Conservation (phyloP, 2,888 invertebrate species). For the Drosophila nr. perissopoda region DNA sequence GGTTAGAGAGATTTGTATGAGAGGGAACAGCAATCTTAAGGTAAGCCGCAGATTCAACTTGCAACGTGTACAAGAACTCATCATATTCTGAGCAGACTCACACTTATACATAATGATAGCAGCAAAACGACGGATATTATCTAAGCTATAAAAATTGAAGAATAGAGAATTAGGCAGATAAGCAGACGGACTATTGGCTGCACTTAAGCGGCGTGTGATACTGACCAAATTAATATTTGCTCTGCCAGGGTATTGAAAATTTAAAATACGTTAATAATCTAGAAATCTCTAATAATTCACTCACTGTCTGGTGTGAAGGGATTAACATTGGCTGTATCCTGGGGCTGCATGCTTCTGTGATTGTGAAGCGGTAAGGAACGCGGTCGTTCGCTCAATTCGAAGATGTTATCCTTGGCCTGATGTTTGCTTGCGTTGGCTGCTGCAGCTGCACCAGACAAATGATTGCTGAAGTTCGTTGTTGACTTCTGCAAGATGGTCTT, state of each 20-base stretch:
- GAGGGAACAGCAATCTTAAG: not conserved
- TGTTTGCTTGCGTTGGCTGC: constrained; percentile 51
- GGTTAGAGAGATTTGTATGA: not conserved
- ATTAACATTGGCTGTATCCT: constrained; percentile 90
- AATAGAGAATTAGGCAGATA: not conserved
- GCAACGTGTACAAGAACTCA: not conserved
- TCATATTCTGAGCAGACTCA: not conserved
- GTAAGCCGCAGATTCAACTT: not conserved
- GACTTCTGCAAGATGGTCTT: constrained; percentile 89
- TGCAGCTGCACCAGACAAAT: constrained; percentile 75
- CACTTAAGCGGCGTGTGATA: not conserved
- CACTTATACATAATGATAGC: not conserved
- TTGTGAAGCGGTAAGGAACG: constrained; percentile 84
- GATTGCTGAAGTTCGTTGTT: constrained; percentile 86
- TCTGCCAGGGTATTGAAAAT: not conserved
- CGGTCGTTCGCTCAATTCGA: constrained; percentile 80
- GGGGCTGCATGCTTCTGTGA: constrained; percentile 74
- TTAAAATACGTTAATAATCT: not conserved
- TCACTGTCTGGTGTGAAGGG: constrained; percentile 93
- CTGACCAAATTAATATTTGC: not conserved
- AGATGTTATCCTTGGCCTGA: constrained; percentile 48
- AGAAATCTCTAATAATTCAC: constrained; percentile 33
- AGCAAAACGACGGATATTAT: not conserved
- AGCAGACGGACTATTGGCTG: not conserved
- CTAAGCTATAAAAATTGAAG: not conserved